phyloP scores from a whole-genome alignment of 2,113 vertebrate genomes.

The Salvelinus namaycush region DNA sequence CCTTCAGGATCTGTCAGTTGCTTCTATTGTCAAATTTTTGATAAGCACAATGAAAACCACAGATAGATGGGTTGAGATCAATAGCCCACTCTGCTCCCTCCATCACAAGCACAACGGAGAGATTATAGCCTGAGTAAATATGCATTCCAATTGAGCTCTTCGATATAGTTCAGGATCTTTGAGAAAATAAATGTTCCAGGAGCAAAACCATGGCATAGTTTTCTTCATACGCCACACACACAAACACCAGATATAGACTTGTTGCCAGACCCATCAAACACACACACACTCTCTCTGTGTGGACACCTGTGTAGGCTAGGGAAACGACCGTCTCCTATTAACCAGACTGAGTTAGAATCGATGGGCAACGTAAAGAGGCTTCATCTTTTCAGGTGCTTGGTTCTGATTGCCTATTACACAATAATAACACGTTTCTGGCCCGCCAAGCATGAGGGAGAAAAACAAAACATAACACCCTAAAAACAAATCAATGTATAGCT shows the following conservation, averaged over 20 bases:
- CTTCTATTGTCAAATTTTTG: slow-evolving; percentile 66
- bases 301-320: slow-evolving; percentile 25
- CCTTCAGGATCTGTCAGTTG: slow-evolving; percentile 51
- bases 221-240: slow-evolving; percentile 38
- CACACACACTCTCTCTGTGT: slow-evolving; percentile 21
- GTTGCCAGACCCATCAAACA: neutral
- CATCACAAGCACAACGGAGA: slow-evolving; percentile 41
- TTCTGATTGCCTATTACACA: slow-evolving; percentile 75
- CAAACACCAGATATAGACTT: neutral
- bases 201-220: slow-evolving; percentile 69
- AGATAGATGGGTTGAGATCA: slow-evolving; percentile 53
- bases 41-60: slow-evolving; percentile 65
- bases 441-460: slow-evolving; percentile 54
- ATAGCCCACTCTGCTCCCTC: slow-evolving; percentile 52
- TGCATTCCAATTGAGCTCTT: slow-evolving; percentile 63
- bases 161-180: slow-evolving; percentile 73
- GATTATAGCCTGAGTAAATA: slow-evolving; percentile 57
- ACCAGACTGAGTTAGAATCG: slow-evolving; percentile 70
- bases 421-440: slow-evolving; percentile 73
- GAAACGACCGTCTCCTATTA: slow-evolving; percentile 68
- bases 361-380: slow-evolving; percentile 73
- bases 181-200: slow-evolving; percentile 66
- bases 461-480: slow-evolving; percentile 22
- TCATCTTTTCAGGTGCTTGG: slow-evolving; percentile 74
- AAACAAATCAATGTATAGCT: slow-evolving; percentile 61